Percentiles rank a stretch among this genome's conserved stretches.
phyloP scores from a whole-genome alignment of 2,888 invertebrate genomes.

The Mesorhabditis spiculigera region DNA sequence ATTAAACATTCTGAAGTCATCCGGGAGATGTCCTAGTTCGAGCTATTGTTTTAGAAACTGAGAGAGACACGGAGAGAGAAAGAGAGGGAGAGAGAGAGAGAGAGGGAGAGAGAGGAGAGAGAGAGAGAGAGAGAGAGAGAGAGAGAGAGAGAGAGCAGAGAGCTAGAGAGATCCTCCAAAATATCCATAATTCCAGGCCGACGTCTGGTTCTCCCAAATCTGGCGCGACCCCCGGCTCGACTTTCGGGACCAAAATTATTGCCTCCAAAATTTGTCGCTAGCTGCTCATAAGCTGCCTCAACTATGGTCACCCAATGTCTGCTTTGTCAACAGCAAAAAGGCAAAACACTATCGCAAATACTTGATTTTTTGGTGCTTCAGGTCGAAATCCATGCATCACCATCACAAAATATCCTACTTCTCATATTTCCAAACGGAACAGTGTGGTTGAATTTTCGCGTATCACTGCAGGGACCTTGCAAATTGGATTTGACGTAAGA shows the following conservation, averaged over 20 bases:
- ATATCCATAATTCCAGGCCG: constrained; percentile 25
- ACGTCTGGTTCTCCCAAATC: constrained; percentile 58
- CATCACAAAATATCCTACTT: constrained; percentile 53
- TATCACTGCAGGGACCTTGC: constrained; percentile 52
- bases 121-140: no score
- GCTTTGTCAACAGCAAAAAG: constrained; percentile 58
- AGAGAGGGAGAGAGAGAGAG: no score
- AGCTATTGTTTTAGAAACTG: no score
- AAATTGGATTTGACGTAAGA: constrained; percentile 47
- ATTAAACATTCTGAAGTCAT: no score
- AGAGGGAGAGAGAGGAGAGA: no score
- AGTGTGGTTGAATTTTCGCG: constrained; percentile 54
- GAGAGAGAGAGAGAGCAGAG: no score
- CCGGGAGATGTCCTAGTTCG: no score
- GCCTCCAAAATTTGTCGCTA: constrained; percentile 53
- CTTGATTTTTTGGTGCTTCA: no score
- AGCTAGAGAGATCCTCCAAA: no score
- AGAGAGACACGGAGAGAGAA: no score
- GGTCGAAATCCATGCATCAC: constrained; percentile 56
- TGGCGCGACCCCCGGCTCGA: constrained; percentile 56
- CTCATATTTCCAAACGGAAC: constrained; percentile 58
- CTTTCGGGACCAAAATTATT: constrained; percentile 51
- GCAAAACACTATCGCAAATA: no score
- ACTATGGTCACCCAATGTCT: constrained; percentile 58
- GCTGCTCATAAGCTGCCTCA: constrained; percentile 53